Evolutionary conservation across 2,113 vertebrate genomes (phyloP).

Genomic region (Collichthys lucidus): DNA sequence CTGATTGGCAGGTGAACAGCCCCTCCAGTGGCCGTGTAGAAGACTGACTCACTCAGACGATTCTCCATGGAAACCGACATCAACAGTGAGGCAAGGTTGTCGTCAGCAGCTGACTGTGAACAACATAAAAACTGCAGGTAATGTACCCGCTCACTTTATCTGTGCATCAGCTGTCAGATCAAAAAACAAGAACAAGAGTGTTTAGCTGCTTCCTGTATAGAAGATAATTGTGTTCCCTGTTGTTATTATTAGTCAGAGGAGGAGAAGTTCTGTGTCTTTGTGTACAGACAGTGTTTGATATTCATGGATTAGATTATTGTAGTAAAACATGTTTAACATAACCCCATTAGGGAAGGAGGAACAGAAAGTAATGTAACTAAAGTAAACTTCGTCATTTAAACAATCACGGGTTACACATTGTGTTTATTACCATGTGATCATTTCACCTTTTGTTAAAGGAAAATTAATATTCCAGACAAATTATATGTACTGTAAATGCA

Average conservation of each 20-base stretch:
- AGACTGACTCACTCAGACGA: not conserved
- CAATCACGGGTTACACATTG: too few relatives aligned
- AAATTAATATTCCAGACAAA: too few relatives aligned
- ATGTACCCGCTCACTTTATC: not conserved
- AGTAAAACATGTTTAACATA: not conserved
- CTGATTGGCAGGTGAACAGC: slow-evolving; percentile 25
- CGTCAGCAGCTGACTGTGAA: slow-evolving; percentile 44
- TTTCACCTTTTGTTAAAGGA: too few relatives aligned
- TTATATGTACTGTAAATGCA: not conserved
- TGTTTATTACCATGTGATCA: too few relatives aligned
- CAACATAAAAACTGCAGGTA: slow-evolving; percentile 40
- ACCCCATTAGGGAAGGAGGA: not conserved
- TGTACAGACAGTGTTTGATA: not conserved
- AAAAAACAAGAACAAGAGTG: not conserved
- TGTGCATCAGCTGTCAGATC: not conserved
- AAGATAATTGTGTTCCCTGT: not conserved
- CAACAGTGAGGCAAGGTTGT: slow-evolving; percentile 59
- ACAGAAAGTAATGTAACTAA: not conserved
- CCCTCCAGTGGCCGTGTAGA: slow-evolving; percentile 28
- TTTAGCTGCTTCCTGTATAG: slow-evolving; percentile 3
- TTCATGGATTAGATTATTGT: not conserved
- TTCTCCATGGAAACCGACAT: slow-evolving; percentile 64
- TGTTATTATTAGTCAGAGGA: not conserved
- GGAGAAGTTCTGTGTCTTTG: not conserved
- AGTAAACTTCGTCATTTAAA: too few relatives aligned